Base-by-base conservation (phyloP, 1,140 invertebrate genomes). In the Euura saliciscinereae region DNA sequence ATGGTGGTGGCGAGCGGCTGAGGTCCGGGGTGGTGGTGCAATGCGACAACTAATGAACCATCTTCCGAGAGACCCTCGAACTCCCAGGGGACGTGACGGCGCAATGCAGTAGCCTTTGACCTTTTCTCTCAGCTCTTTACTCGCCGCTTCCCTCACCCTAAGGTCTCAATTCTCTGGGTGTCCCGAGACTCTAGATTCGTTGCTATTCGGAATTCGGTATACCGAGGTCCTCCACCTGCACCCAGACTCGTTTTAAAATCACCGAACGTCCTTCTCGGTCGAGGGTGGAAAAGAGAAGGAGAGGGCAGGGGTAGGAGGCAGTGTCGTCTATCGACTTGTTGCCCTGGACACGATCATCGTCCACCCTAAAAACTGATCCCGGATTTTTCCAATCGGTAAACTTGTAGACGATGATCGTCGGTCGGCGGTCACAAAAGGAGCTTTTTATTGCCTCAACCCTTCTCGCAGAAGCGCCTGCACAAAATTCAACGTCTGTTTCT, bases 11-110 rank as follows among this genome's bases (percentile, higher is more conserved):
- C 28, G 28, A 28, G 28, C 28, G 28, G 28, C 28, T 28, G 28
- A 28, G 28, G 51, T 8, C 6, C 8, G 13, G 51, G 51, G 13
- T 59, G 51, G 13, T n/a, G 13, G 8, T 86, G 86, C 86, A 87
- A 85, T 87, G 85, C 84, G 85, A 85, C 85, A 85, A 85, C 85
- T 87, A 87, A 87, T 87, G 84, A 87, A 87, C 83, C 85, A 84
- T 86, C 83, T 86, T 86, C 83, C 82, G 84, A 80, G 76, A 78
- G 76, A 83, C 82, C 78, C 75, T 77, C 78, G 75, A 86, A 84
- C 78, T 84, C 82, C 80, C 82, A 74, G 77, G 84, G 77, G 85
- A 86, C 86, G 85, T 87, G 86, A 87, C 85, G 84, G 81, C 85
- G 86, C 86, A 86, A 86, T 87, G 85, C 85, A 85, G 86, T 86